Conservation (phyloP, 2,113 vertebrate genomes). For the Phrynocephalus versicolor region DNA sequence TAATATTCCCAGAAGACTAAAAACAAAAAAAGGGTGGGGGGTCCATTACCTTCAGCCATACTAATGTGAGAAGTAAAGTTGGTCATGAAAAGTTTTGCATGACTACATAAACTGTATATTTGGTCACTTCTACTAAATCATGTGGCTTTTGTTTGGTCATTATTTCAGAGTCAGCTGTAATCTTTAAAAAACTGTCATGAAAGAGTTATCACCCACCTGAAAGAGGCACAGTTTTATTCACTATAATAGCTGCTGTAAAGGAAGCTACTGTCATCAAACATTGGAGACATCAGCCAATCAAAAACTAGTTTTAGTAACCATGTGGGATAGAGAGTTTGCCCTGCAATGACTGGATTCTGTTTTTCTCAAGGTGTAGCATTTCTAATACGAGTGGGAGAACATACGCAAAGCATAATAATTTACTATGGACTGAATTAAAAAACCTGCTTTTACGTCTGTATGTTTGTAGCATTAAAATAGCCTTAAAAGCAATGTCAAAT, state of each 20-base stretch:
- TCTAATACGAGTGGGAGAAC: background rate
- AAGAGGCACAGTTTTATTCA: background rate
- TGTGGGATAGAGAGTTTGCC: background rate
- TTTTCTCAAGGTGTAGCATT: background rate
- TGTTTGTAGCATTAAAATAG: background rate
- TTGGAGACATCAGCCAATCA: background rate
- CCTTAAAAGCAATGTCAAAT: background rate
- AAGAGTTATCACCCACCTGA: background rate
- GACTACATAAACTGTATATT: too few relatives aligned
- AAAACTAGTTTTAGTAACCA: background rate
- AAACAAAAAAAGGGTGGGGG: too few relatives aligned
- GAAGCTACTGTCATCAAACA: background rate
- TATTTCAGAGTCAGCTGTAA: background rate
- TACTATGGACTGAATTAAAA: background rate
- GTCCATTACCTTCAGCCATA: too few relatives aligned
- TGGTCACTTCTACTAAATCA: background rate
- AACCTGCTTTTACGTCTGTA: too few relatives aligned
- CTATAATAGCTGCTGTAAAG: background rate
- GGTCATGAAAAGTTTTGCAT: too few relatives aligned
- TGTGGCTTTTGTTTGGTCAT: constrained; percentile 4
- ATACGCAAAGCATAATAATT: background rate
- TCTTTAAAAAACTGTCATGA: background rate
- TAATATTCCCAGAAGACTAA: too few relatives aligned
- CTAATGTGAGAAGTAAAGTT: too few relatives aligned
- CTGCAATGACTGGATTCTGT: too few relatives aligned